A percentile compares a stretch with the other conserved stretches of the same genome.
These are phyloP conservation scores for Protonemura montana DNA, from an alignment of 2,888 invertebrate species.

Conservation along the genomic window DNA sequence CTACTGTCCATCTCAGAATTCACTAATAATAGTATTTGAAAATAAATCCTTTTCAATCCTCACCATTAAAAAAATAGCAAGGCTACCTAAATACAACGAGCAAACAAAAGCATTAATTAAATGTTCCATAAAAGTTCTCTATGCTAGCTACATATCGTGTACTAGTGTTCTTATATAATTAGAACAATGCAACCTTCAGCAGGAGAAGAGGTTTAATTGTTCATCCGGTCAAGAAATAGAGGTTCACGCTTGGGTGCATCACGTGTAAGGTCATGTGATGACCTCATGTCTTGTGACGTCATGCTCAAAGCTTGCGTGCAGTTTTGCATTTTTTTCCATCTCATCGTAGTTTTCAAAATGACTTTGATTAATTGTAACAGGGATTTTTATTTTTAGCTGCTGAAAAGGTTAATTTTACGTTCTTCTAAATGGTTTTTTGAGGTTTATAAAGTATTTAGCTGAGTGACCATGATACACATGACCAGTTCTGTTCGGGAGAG, in stretches of 20 bases:
- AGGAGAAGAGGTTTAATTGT: not conserved
- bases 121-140: not conserved
- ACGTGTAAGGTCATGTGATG: not conserved
- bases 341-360: not conserved
- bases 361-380: too few relatives aligned
- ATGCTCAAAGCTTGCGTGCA: not conserved
- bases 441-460: too few relatives aligned
- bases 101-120: constrained; percentile 9
- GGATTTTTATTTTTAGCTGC: too few relatives aligned
- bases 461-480: too few relatives aligned
- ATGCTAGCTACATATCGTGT: not conserved
- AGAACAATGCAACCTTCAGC: not conserved
- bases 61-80: not conserved
- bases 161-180: not conserved
- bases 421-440: too few relatives aligned
- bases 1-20: not conserved
- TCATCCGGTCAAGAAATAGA: not conserved
- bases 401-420: too few relatives aligned
- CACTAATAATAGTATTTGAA: not conserved
- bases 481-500: too few relatives aligned
- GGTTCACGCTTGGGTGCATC: not conserved
- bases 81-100: not conserved
- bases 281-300: not conserved
- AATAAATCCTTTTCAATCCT: not conserved
- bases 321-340: not conserved